These are phyloP conservation scores for Tholera decimalis DNA, from an alignment of 2,888 invertebrate genomes.

Conservation along the genomic window DNA sequence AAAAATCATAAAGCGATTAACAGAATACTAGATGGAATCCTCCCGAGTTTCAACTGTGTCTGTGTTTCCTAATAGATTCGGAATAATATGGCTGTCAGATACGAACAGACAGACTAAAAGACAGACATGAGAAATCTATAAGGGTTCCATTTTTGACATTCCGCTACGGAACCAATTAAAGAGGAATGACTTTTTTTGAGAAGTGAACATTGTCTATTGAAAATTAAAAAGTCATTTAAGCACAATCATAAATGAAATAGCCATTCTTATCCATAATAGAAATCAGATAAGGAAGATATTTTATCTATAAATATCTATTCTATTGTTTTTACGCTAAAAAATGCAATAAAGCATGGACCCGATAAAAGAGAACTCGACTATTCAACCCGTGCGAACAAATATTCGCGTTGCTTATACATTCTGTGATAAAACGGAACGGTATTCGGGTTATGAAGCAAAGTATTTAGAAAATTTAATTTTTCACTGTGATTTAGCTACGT, in stretches of 20 bases:
- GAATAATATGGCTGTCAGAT: no score
- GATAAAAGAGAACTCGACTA: conserved; percentile 9
- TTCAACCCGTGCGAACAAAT: conserved; percentile 3
- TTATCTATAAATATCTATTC: neutral
- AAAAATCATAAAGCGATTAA: no score
- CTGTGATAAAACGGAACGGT: neutral
- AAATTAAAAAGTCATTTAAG: neutral
- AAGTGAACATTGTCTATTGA: no score
- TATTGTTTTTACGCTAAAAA: conserved; percentile 30
- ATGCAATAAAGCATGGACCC: conserved; percentile 35
- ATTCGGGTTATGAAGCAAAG: neutral
- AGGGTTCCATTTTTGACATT: no score
- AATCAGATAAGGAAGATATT: neutral
- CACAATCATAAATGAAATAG: neutral
- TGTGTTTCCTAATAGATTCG: no score
- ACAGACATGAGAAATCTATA: no score
- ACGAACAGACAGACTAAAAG: no score
- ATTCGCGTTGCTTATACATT: conserved; percentile 29
- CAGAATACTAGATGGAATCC: no score
- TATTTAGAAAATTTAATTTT: conserved; percentile 12
- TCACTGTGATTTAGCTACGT: neutral
- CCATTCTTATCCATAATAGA: neutral
- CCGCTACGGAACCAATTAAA: no score
- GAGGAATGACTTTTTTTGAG: no score
- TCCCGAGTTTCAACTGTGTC: no score